Conservation (phyloP, 2,797 vertebrate genomes). For the Buphagus erythrorhynchus region DNA sequence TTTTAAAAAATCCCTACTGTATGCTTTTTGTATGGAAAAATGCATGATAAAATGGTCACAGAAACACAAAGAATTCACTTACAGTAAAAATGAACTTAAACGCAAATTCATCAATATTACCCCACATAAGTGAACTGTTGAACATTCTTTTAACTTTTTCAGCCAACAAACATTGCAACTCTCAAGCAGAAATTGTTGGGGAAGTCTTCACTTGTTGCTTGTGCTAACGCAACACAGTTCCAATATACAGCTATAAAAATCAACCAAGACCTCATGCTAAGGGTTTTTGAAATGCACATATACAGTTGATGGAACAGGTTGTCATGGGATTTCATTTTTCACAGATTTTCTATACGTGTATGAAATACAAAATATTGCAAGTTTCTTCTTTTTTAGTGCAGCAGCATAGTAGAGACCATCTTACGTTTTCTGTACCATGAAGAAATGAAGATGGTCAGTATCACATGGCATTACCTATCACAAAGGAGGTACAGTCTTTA, state of each 20-base stretch:
- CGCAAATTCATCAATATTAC: not conserved
- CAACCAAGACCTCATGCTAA: not conserved
- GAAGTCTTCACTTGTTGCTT: not conserved
- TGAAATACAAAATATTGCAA: not conserved
- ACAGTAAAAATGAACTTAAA: not conserved
- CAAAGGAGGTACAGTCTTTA: not conserved
- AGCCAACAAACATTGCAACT: not conserved
- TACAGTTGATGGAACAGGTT: not conserved
- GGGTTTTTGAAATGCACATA: fast-evolving
- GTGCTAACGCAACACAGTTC: not conserved
- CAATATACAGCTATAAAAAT: not conserved
- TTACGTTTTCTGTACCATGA: not conserved
- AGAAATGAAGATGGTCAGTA: not conserved
- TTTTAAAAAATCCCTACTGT: not conserved
- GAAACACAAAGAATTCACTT: not conserved
- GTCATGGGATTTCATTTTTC: not conserved
- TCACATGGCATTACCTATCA: not conserved
- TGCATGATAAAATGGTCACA: not conserved
- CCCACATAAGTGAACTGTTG: not conserved
- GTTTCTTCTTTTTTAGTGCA: not conserved
- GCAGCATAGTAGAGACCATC: not conserved
- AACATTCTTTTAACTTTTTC: not conserved
- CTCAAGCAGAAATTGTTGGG: not conserved
- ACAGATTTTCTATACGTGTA: not conserved
- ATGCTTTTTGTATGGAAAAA: slow-evolving; percentile 26